Percentiles rank a stretch among this genome's conserved stretches.
Evolutionary conservation across 2,797 vertebrate genomes (phyloP).

Genomic region (Discoglossus pictus): DNA sequence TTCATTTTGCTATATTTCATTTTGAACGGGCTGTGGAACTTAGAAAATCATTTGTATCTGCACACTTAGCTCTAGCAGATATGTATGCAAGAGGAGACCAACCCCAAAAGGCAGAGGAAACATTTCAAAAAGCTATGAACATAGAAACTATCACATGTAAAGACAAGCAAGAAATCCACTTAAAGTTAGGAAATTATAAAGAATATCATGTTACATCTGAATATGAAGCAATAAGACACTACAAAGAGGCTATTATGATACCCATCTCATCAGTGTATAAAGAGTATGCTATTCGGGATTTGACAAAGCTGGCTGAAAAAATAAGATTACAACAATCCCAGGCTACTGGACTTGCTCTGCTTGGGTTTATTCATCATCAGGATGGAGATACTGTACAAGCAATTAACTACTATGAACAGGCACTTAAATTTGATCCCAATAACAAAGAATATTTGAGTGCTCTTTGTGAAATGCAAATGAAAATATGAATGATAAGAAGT

Average conservation of each 20-base stretch:
- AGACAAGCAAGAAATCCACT: slow-evolving; percentile 54
- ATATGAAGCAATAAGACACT: slow-evolving; percentile 64
- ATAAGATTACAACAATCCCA: slow-evolving; percentile 53
- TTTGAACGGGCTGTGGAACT: slow-evolving; percentile 7
- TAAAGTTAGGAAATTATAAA: slow-evolving; percentile 62
- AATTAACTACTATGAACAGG: slow-evolving; percentile 65
- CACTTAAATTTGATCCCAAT: slow-evolving; percentile 57
- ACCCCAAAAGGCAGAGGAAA: slow-evolving; percentile 63
- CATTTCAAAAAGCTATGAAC: slow-evolving; percentile 59
- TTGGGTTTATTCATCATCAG: slow-evolving; percentile 63
- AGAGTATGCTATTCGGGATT: background rate
- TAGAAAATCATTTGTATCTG: slow-evolving; percentile 57
- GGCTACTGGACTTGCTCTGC: slow-evolving; percentile 60
- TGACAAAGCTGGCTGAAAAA: slow-evolving; percentile 55
- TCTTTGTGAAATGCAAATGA: background rate
- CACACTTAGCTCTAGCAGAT: slow-evolving; percentile 60
- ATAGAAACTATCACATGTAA: slow-evolving; percentile 35
- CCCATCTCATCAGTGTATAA: background rate
- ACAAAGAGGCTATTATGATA: slow-evolving; percentile 63
- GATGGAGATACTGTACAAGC: slow-evolving; percentile 59
- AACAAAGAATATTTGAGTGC: too few relatives aligned
- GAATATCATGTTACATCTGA: slow-evolving; percentile 51
- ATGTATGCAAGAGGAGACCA: slow-evolving; percentile 55
- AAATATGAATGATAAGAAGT: too few relatives aligned
- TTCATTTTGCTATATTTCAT: slow-evolving; percentile 16